Percentiles rank a stretch among this genome's conserved stretches.
These are phyloP conservation scores for Tryphoninae sp. DNA, from an alignment of 2,888 invertebrate genomes.

Conservation along the genomic window DNA sequence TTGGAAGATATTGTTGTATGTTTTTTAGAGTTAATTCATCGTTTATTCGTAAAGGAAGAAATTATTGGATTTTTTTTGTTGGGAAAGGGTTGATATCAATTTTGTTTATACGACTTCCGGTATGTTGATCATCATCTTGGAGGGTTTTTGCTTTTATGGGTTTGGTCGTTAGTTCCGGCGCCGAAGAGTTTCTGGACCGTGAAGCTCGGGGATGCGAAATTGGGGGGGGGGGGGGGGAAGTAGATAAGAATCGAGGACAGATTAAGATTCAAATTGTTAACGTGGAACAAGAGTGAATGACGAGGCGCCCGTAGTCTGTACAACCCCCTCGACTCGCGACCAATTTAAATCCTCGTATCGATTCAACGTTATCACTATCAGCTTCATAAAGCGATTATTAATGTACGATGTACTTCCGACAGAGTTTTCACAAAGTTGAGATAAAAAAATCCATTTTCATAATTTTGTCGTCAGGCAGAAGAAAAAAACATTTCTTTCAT, in stretches of 20 bases:
- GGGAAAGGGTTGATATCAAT: no score
- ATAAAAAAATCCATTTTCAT: neutral
- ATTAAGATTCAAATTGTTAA: slow-evolving; percentile 4
- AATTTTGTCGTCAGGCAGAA: no score
- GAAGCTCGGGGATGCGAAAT: neutral
- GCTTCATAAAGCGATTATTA: slow-evolving; percentile 25
- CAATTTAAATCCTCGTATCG: slow-evolving; percentile 9
- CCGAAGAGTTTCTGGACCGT: neutral
- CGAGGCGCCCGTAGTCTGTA: slow-evolving; percentile 52
- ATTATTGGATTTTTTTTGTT: no score
- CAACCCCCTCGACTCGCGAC: slow-evolving; percentile 15
- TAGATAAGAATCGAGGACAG: slow-evolving; percentile 2
- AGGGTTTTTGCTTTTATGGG: neutral
- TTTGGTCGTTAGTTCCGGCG: neutral
- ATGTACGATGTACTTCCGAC: neutral
- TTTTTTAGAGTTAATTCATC: neutral
- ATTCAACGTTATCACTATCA: neutral
- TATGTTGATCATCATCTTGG: neutral
- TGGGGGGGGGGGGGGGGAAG: neutral
- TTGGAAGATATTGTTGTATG: no score
- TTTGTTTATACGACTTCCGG: neutral
- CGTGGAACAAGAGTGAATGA: slow-evolving; percentile 9
- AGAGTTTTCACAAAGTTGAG: neutral
- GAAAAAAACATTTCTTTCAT: no score
- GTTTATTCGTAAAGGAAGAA: neutral